Evolutionary conservation across 2,888 invertebrate species (phyloP).

Genomic region (Andrena dorsata): DNA sequence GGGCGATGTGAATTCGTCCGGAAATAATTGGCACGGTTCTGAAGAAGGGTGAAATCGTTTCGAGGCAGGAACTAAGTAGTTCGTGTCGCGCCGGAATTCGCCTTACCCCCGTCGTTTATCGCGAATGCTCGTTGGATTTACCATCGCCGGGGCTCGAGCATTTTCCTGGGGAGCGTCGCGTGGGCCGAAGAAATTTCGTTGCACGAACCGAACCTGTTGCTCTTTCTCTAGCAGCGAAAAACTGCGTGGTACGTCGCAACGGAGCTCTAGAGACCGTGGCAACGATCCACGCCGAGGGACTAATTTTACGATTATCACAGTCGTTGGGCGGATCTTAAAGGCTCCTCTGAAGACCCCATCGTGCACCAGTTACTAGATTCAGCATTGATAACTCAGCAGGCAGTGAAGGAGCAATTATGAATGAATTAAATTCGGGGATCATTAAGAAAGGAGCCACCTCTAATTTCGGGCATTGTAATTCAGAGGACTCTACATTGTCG

Average conservation of each 20-base stretch:
- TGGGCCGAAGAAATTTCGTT: conserved; percentile 20
- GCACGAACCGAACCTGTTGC: conserved; percentile 47
- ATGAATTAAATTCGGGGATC: conserved; percentile 34
- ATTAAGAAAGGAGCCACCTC: conserved; percentile 23
- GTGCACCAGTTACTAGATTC: conserved; percentile 31
- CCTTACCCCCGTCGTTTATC: background rate
- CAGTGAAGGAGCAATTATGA: conserved; percentile 25
- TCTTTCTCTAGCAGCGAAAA: conserved; percentile 11
- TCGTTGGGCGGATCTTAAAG: conserved; percentile 17
- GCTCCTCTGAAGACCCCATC: background rate
- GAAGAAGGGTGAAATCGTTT: background rate
- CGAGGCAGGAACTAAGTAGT: background rate
- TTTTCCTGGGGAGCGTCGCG: background rate
- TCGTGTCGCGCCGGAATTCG: background rate
- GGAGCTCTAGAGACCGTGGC: background rate
- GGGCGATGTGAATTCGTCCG: background rate
- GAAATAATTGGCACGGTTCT: background rate
- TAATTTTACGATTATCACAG: conserved; percentile 37
- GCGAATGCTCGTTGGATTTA: background rate
- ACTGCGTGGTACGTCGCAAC: background rate
- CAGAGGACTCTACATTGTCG: background rate
- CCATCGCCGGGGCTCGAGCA: background rate
- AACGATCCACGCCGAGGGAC: conserved; percentile 4
- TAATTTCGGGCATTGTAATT: conserved; percentile 44
- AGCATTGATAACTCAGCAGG: conserved; percentile 40